Base-by-base conservation (phyloP, 64 coral and sea anemone genomes). In the Trachythela sp. region DNA sequence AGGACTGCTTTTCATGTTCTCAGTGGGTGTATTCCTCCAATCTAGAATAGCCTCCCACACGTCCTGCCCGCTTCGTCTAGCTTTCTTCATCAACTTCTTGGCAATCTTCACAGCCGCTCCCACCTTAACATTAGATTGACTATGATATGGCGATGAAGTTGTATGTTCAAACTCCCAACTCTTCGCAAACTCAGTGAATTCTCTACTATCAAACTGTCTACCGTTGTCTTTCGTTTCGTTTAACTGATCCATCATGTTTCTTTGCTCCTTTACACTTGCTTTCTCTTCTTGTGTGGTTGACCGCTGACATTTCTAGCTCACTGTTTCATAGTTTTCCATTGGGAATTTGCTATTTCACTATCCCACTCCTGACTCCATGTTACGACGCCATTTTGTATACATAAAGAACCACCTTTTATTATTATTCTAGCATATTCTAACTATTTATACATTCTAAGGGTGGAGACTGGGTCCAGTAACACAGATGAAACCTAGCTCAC, bases 151-250 rank as follows among this genome's bases (percentile, higher is more conserved):
- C 20, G 56, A 64, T 20, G 56, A n/a, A 24, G 24, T 64, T 20
- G 26, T n/a, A 64, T 64, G n/a, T n/a, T n/a, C n/a, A n/a, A n/a
- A n/a, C n/a, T n/a, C n/a, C n/a, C n/a, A n/a, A n/a, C n/a, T n/a
- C n/a, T n/a, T n/a, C n/a, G n/a, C n/a, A n/a, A n/a, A n/a, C n/a
- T n/a, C n/a, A n/a, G n/a, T n/a, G n/a, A n/a, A n/a, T n/a, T n/a
- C n/a, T n/a, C n/a, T n/a, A n/a, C n/a, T n/a, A n/a, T n/a, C n/a
- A n/a, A n/a, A n/a, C n/a, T n/a, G n/a, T n/a, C n/a, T n/a, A n/a
- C n/a, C n/a, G n/a, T n/a, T n/a, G n/a, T 91, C 84, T 91, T 92
- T 92, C 34, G 87, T 92, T 87, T 38, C 48, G 87, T 92, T 90
- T 41, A 70, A 13, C 15, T 84, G 77, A 6, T 20, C 42, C 88